A percentile compares a stretch with the other conserved stretches of the same genome.
phyloP scores from a whole-genome alignment of 2,113 vertebrate species.

The Cranoglanis bouderius region DNA sequence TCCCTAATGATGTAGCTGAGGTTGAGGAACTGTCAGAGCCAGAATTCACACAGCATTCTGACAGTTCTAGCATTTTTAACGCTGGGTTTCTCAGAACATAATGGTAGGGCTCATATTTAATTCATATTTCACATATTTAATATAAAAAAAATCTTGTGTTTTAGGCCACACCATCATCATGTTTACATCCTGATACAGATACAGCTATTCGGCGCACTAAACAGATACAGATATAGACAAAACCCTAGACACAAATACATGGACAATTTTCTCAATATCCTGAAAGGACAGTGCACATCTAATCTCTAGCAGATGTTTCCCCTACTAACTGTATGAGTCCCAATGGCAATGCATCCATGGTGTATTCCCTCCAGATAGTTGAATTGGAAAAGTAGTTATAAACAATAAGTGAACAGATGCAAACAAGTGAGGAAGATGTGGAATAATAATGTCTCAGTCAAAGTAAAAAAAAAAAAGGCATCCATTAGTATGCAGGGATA shows the following conservation, averaged over 20 bases:
- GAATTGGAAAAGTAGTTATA: not conserved
- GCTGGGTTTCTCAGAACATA: not conserved
- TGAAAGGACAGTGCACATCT: not conserved
- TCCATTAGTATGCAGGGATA: conserved; percentile 51
- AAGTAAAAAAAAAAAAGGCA: not conserved
- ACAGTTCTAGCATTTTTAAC: not conserved
- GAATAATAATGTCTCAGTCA: conserved; percentile 19
- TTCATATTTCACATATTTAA: not conserved
- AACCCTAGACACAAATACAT: not conserved
- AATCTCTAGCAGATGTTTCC: not conserved
- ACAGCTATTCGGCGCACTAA: not conserved
- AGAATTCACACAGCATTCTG: not conserved
- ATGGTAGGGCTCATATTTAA: not conserved
- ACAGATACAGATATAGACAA: not conserved
- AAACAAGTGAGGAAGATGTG: not conserved
- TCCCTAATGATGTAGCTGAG: not conserved
- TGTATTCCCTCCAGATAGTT: not conserved
- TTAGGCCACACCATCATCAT: not conserved
- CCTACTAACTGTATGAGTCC: not conserved
- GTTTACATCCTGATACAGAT: not conserved
- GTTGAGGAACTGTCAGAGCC: not conserved
- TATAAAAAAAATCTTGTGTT: not conserved
- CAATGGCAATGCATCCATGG: too few species aligned
- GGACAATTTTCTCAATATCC: not conserved
- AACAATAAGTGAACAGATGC: not conserved